Percentiles rank a stretch among this genome's conserved stretches.
These are phyloP conservation scores for Boleophthalmus pectinirostris DNA, from an alignment of 2,113 vertebrate species.

Conservation along the genomic window DNA sequence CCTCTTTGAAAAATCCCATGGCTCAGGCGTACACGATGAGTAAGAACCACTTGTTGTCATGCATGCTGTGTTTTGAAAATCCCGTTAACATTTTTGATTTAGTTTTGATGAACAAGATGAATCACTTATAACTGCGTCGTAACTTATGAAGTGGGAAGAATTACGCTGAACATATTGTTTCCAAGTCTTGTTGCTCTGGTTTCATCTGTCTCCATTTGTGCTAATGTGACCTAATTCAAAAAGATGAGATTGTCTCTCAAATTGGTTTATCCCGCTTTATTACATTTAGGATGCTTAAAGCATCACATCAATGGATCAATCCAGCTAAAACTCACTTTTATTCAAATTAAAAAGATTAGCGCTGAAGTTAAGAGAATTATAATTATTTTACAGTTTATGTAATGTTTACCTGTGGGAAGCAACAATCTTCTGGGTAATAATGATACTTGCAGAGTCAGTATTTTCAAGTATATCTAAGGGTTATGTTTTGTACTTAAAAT, in stretches of 20 bases:
- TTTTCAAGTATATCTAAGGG: not conserved
- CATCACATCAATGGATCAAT: slow-evolving; percentile 45
- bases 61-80: not conserved
- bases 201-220: slow-evolving; percentile 65
- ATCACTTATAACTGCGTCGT: slow-evolving; percentile 11
- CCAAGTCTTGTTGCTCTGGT: slow-evolving; percentile 37
- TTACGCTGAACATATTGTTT: slow-evolving; percentile 30
- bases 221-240: slow-evolving; percentile 68
- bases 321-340: slow-evolving; percentile 24
- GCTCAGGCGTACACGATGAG: slow-evolving; percentile 63
- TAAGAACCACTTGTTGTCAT: slow-evolving; percentile 61
- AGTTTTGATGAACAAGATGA: not conserved
- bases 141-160: slow-evolving; percentile 14
- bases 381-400: not conserved
- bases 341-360: slow-evolving; percentile 5
- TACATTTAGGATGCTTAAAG: slow-evolving; percentile 43
- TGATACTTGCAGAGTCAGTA: not conserved
- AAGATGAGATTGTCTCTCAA: slow-evolving; percentile 57
- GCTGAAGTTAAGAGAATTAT: slow-evolving; percentile 2
- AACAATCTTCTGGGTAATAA: not conserved
- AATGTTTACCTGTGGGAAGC: not conserved
- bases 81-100: not conserved
- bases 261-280: slow-evolving; percentile 51
- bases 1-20: slow-evolving; percentile 72
- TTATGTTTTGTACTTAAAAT: not conserved